Conservation (phyloP, 2,888 invertebrate species). For the Pecten maximus region DNA sequence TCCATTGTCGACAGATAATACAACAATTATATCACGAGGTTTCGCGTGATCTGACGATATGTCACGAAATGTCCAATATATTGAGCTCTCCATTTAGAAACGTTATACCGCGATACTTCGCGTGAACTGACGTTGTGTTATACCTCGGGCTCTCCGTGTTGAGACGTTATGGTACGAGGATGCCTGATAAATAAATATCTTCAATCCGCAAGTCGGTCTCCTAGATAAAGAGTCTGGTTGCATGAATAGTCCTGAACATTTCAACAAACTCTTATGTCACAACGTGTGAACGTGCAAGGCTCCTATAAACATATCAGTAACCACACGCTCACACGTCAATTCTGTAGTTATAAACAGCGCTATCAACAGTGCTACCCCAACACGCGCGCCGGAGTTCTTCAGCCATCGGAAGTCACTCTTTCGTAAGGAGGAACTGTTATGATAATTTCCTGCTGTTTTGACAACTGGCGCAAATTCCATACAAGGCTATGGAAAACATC, state of each 20-base stretch:
- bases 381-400: not conserved
- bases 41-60: too few species aligned
- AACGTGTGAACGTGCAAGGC: not conserved
- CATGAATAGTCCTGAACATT: not conserved
- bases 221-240: not conserved
- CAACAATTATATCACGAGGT: too few species aligned
- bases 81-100: too few species aligned
- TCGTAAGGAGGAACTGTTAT: not conserved
- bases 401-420: not conserved
- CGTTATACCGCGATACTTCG: not conserved
- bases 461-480: not conserved
- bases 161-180: too few species aligned
- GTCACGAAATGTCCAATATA: too few species aligned
- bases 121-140: not conserved
- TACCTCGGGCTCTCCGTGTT: too few species aligned
- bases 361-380: too few species aligned
- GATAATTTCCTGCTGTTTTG: not conserved
- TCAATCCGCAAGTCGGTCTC: not conserved
- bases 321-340: not conserved
- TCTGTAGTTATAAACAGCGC: not conserved
- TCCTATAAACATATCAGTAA: not conserved
- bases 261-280: not conserved
- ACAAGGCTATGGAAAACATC: too few species aligned
- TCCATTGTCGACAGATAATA: too few species aligned
- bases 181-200: too few species aligned